Base-by-base conservation (phyloP, 2,113 vertebrate species). In the Cyprinus carpio region DNA sequence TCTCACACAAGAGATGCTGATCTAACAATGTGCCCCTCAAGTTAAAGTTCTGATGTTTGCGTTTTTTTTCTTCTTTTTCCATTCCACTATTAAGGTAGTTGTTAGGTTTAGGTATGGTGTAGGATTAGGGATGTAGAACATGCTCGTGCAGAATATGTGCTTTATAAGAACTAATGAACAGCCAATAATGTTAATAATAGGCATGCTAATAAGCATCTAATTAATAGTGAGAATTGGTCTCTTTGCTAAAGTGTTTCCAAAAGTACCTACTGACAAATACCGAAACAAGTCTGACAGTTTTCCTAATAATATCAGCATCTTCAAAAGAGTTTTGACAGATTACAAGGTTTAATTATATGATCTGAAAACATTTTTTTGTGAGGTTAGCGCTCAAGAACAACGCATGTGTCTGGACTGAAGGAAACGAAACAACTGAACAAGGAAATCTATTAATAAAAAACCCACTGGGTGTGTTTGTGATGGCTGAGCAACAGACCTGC, bases 401-500 rank as follows among this genome's bases (percentile, higher is more conserved):
- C 18, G 37, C 51, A 4, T 20, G 54, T 65, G 27, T 74, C 54
- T 78, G 74, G 71, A 72, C 23, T 56, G 18, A 40, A 72, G 62
- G 79, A 77, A 87, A 79, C 18, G 29, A 65, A 83, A 62, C 58
- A 23, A 13, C 6, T 62, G 29, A 79, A 82, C 20, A 75, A 81
- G 69, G 27, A 37, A 20, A 40, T 64, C 51, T 82, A 84, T 86
- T 72, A 81, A 84, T 64, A 34, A 46, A 75, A 46, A 37, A 7
- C 69, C 56, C 25, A 74, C 62, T 65, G 51, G 54, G 74, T 72
- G 82, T 54, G 31, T 46, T 15, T 46, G 77, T 31, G 34, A 40
- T 20, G 29, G 3, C 34, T n/a, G 34, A 40, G 69, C 56, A 58
- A 23, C 9, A 10, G 56, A 60, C 20, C 18, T 37, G 31, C 31